These are phyloP conservation scores for Distichodus sexfasciatus DNA, from an alignment of 2,797 vertebrate genomes.

Conservation along the genomic window DNA sequence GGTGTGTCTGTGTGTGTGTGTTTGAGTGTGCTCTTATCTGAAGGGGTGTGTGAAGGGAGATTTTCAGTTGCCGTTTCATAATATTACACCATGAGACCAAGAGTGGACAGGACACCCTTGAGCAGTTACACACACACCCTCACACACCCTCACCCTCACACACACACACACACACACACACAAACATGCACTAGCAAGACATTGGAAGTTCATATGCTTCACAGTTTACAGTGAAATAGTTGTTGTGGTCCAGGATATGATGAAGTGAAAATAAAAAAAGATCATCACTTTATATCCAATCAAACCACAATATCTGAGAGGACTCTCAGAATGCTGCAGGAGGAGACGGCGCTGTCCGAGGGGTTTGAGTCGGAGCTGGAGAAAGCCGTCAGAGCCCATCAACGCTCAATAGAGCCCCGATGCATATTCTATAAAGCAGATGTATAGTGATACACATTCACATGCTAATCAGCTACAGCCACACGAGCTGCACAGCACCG, in stretches of 20 bases:
- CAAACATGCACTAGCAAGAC: too few species aligned
- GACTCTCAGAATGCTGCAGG: not conserved
- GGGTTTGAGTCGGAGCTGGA: slow-evolving; percentile 8
- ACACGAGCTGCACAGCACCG: slow-evolving; percentile 50
- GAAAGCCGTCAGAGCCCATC: slow-evolving; percentile 41
- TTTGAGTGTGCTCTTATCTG: too few species aligned
- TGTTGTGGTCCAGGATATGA: too few species aligned
- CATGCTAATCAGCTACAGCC: slow-evolving; percentile 52
- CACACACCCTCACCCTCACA: not conserved
- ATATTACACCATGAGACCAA: not conserved
- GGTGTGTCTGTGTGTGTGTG: slow-evolving; percentile 34
- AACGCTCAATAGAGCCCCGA: slow-evolving; percentile 47
- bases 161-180: not conserved
- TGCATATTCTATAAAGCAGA: slow-evolving; percentile 55
- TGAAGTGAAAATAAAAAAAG: too few species aligned
- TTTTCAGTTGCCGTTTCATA: not conserved
- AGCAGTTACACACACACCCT: not conserved
- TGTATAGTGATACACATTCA: slow-evolving; percentile 53
- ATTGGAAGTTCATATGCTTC: too few species aligned
- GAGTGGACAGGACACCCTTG: not conserved
- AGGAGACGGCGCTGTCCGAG: not conserved
- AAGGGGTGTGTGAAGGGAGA: slow-evolving; percentile 11
- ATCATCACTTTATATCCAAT: too few species aligned
- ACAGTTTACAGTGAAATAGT: too few species aligned
- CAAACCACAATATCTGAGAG: too few species aligned